Conservation (phyloP, 1,140 invertebrate genomes). For the Heliconius congener region DNA sequence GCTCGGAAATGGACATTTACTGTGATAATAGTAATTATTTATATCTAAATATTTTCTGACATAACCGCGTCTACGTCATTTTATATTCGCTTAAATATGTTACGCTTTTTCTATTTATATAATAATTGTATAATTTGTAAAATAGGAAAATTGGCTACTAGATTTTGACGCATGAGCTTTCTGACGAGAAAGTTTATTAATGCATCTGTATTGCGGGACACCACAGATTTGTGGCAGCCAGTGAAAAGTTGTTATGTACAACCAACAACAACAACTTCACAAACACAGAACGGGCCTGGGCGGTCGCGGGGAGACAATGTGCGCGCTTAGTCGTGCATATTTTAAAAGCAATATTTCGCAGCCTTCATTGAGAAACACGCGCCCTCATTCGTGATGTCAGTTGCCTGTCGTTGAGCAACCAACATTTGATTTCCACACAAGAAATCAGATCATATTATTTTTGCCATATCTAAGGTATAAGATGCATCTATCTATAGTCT, state of each 20-base stretch:
- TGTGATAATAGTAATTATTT: neutral
- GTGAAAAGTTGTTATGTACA: conserved; percentile 14
- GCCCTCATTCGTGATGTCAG: conserved; percentile 78
- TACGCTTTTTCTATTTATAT: neutral
- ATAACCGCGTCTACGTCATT: neutral
- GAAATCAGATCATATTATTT: conserved; percentile 70
- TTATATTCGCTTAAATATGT: neutral
- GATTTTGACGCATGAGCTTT: neutral
- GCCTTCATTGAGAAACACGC: conserved; percentile 75
- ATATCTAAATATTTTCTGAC: neutral
- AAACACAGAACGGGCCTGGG: conserved; percentile 19
- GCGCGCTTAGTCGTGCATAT: conserved; percentile 72
- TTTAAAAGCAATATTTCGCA: conserved; percentile 75
- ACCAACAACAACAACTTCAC: conserved; percentile 2
- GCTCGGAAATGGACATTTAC: too few relatives aligned
- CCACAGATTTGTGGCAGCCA: conserved; percentile 40
- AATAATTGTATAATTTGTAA: neutral
- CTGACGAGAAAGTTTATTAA: neutral
- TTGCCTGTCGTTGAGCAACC: conserved; percentile 67
- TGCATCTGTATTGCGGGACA: neutral
- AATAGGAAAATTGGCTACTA: neutral
- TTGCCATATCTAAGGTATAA: conserved; percentile 45
- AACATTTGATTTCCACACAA: conserved; percentile 74
- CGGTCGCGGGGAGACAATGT: conserved; percentile 49
- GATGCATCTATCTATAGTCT: neutral